Evolutionary conservation across 2,888 invertebrate genomes (phyloP), one percentile per base, ranked within the genome.

Genomic region (Branchipolynoe longqiensis): DNA sequence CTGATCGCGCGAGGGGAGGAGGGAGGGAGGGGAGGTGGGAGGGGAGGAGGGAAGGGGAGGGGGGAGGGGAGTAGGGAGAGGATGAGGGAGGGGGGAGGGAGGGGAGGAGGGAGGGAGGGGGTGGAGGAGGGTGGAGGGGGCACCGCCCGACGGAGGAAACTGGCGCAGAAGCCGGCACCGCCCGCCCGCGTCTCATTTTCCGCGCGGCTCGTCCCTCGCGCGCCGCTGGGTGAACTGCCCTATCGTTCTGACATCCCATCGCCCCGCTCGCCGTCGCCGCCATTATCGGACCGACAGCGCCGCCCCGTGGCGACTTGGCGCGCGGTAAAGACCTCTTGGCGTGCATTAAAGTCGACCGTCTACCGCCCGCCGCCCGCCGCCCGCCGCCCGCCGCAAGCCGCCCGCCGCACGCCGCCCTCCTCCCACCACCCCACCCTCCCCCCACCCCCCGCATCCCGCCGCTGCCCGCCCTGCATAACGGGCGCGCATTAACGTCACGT

Each of bases 201-300:
- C 54, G 78, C 78, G n/a, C 33, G 48, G 33, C 33, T 25, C 41
- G 78, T 33, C 36, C 38, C 31, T 4, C 48, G 28, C 31, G 28
- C 78, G 54, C 33, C 31, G 28, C 25, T 48, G 41, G 48, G n/a
- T 28, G n/a, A 12, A 14, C 25, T n/a, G 22, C 41, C 48, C 48
- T 31, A 78, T 78, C 78, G 78, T 78, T 78, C 41, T 78, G 78
- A 78, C 78, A 78, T 41, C 48, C 78, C 78, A 78, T 78, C 78
- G 41, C 78, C 78, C 28, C 31, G 48, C n/a, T 28, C 54, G 22
- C 3, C 54, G 31, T n/a, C 41, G 78, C 48, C 78, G 14, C 78
- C 14, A 25, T 41, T 69, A 69, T 69, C 69, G 69, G 33, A 14
- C 69, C 6, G 69, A 69, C 69, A 69, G 69, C 38, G 69, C 33